Conservation (phyloP, 2,797 vertebrate species). For the Tamandua tetradactyla region DNA sequence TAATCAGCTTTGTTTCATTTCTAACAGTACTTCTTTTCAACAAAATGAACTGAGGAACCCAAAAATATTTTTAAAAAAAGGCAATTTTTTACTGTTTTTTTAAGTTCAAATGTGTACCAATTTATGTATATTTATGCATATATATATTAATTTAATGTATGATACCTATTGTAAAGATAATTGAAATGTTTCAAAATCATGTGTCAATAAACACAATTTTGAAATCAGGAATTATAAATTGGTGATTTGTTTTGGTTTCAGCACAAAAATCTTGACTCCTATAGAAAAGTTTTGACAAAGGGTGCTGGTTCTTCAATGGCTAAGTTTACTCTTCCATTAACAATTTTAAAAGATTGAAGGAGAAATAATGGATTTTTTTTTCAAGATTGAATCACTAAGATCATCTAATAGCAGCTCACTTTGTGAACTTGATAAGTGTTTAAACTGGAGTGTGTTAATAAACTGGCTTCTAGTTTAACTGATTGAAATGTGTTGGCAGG, state of each 20-base stretch:
- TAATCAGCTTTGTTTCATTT: background rate
- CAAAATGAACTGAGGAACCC: background rate
- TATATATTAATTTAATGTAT: background rate
- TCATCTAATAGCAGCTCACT: background rate
- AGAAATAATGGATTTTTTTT: conserved; percentile 34
- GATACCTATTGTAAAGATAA: background rate
- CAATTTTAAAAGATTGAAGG: background rate
- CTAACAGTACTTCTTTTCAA: background rate
- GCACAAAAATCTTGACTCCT: background rate
- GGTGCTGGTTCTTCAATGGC: background rate
- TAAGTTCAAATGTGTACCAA: background rate
- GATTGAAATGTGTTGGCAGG: conserved; percentile 39
- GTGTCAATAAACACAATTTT: conserved; percentile 33
- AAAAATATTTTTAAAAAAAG: conserved; percentile 20
- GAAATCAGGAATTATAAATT: background rate
- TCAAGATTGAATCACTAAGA: background rate
- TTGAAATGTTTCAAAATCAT: conserved; percentile 30
- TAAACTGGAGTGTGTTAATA: conserved; percentile 45
- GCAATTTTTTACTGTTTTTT: background rate
- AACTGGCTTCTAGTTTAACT: background rate
- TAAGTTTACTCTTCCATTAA: conserved; percentile 28
- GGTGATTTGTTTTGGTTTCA: conserved; percentile 40
- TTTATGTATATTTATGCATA: background rate
- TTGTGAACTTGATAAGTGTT: conserved; percentile 2
- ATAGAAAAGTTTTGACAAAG: background rate